These are phyloP conservation scores for cattle (Bos taurus) DNA, from an alignment of 2,113 vertebrate genomes.

Conservation along the genomic window DNA sequence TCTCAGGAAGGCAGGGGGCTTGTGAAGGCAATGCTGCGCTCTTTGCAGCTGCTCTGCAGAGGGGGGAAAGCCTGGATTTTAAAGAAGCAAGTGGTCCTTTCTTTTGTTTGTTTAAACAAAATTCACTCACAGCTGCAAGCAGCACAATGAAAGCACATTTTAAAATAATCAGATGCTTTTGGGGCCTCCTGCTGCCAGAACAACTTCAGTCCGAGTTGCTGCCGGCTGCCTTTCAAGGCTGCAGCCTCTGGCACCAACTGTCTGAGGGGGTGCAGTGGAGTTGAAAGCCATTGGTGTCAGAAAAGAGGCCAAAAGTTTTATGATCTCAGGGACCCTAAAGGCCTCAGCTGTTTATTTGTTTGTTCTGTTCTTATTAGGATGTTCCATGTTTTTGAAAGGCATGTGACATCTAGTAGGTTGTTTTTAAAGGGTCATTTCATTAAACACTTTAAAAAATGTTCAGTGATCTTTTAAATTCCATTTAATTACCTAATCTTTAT, in stretches of 20 bases:
- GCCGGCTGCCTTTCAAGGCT: slow-evolving; percentile 9
- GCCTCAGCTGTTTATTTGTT: slow-evolving; percentile 42
- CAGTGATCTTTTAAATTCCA: slow-evolving; percentile 31
- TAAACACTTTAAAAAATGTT: slow-evolving; percentile 3
- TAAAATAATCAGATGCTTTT: slow-evolving; percentile 67
- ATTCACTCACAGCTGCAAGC: slow-evolving; percentile 68
- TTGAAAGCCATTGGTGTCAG: slow-evolving; percentile 23
- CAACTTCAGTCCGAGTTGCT: slow-evolving; percentile 23
- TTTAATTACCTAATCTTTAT: slow-evolving; percentile 30
- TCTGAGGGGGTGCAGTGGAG: neutral
- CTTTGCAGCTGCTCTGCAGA: slow-evolving; percentile 49
- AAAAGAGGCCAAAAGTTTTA: slow-evolving; percentile 42
- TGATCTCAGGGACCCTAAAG: slow-evolving; percentile 16
- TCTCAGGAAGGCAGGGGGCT: neutral
- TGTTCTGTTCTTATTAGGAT: slow-evolving; percentile 49
- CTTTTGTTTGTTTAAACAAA: slow-evolving; percentile 33
- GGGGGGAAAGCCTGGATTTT: slow-evolving; percentile 51
- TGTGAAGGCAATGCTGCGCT: neutral
- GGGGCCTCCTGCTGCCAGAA: slow-evolving; percentile 58
- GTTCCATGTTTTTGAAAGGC: slow-evolving; percentile 17
- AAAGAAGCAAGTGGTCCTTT: slow-evolving; percentile 58
- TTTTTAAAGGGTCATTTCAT: slow-evolving; percentile 36
- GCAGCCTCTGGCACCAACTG: neutral
- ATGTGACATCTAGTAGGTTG: slow-evolving; percentile 34
- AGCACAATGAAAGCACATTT: slow-evolving; percentile 60